Percentiles rank a stretch among this genome's conserved stretches.
Conservation (phyloP, 2,888 invertebrate genomes). For the Aelia acuminata region DNA sequence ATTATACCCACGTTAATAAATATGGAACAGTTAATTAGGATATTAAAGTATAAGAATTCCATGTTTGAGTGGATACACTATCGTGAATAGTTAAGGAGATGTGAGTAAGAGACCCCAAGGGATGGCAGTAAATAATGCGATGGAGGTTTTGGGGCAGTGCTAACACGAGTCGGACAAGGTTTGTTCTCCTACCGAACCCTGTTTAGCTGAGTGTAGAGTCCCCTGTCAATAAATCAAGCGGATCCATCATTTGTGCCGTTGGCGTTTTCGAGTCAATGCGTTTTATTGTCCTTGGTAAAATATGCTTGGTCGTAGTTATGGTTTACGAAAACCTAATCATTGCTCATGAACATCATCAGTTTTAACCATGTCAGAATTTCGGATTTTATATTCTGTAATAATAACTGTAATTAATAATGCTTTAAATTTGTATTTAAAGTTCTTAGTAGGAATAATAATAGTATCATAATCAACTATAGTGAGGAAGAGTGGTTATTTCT, state of each 20-base stretch:
- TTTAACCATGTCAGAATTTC: neutral
- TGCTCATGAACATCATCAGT: neutral
- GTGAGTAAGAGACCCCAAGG: neutral
- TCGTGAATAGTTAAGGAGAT: neutral
- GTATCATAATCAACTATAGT: no score
- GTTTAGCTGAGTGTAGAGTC: constrained; percentile 7
- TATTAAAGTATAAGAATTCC: neutral
- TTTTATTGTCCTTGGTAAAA: neutral
- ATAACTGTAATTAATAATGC: no score
- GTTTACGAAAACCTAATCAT: neutral
- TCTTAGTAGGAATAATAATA: no score
- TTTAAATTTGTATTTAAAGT: no score
- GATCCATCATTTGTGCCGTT: neutral
- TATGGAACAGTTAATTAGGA: neutral
- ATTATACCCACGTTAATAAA: neutral
- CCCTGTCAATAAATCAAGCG: constrained; percentile 11
- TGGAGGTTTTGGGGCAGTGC: neutral
- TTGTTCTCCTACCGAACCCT: neutral
- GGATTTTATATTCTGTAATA: neutral
- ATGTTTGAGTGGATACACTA: neutral
- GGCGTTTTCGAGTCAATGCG: neutral
- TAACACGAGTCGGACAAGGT: neutral
- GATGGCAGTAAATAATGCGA: neutral
- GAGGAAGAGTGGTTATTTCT: no score
- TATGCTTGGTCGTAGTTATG: neutral